Base-by-base conservation (phyloP, 2,113 vertebrate genomes). In the Dicerorhinus sumatrensis region DNA sequence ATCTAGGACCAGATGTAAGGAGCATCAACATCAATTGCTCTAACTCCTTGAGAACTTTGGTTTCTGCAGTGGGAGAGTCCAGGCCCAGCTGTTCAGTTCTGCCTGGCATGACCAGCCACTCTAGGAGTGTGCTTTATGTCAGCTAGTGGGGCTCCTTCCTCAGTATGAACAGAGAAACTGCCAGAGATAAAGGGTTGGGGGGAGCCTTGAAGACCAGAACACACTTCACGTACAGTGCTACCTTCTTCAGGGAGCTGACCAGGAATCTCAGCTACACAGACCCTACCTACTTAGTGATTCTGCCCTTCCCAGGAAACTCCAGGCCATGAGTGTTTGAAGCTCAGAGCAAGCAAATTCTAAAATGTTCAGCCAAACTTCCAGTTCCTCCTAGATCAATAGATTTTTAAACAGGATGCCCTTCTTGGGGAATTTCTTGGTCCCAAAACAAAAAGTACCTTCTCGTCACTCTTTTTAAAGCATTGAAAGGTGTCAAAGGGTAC, bases 351-450 rank as follows among this genome's bases (percentile, higher is more conserved):
- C 29, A n/a, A 67, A 92, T 63, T 89, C 27, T 80, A 63, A 91
- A 97, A 94, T 60, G 42, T 51, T 82, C 23, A 96, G 27, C 8
- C 23, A 87, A 95, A 89, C 11, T 76, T 90, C 23, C 17, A 91
- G 48, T 90, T 80, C 46, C 13, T 94, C 72, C 63, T 80, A 88
- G 31, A 94, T 60, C 27, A 65, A 56, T 21, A 92, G 8, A 48
- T 60, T 83, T 81, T 87, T 87, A 69, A 95, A 69, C 87, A 9
- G 25, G 36, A 92, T 60, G 4, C 36, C 29, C 20, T 87, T 95
- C 36, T 29, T 83, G 31, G 25, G 27, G 42, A 92, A 94, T 72
- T 70, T 58, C 20, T 83, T 90, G 39, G 14, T 80, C 18, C 23
- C 23, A 83, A 92, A 95, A 63, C n/a, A 81, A 89, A 90, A 75